Evolutionary conservation across 1,140 invertebrate species (phyloP).

Genomic region (Leguminivora glycinivorella): DNA sequence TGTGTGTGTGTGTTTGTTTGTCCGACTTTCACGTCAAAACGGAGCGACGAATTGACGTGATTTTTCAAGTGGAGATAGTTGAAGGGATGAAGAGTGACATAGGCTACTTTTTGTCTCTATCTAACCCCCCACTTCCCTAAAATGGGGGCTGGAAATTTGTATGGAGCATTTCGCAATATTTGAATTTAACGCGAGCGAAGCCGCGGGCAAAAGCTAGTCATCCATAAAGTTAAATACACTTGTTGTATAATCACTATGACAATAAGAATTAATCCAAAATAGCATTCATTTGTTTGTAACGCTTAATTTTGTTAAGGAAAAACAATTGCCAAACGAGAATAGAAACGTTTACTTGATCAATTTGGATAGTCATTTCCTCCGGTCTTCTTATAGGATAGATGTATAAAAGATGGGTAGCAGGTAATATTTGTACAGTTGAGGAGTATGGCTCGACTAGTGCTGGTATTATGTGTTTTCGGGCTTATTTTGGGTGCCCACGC

Average conservation of each 20-base stretch:
- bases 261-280: neutral
- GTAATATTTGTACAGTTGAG: neutral
- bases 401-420: neutral
- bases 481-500: neutral
- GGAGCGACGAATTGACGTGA: too few relatives aligned
- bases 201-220: too few relatives aligned
- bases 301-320: neutral
- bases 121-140: too few relatives aligned
- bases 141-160: too few relatives aligned
- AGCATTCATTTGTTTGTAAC: neutral
- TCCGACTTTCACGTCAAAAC: too few relatives aligned
- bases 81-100: too few relatives aligned
- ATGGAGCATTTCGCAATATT: too few relatives aligned
- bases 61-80: too few relatives aligned
- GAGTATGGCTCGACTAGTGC: neutral
- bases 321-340: neutral
- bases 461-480: neutral
- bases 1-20: too few relatives aligned
- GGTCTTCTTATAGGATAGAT: neutral
- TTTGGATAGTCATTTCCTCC: slow-evolving; percentile 4
- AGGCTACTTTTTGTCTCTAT: too few relatives aligned
- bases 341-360: neutral
- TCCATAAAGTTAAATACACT: too few relatives aligned
- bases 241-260: neutral
- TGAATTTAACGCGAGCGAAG: too few relatives aligned